Evolutionary conservation across 2,888 invertebrate genomes (phyloP), one percentile per base, ranked within the genome.

Genomic region (Platycheirus rosarum): DNA sequence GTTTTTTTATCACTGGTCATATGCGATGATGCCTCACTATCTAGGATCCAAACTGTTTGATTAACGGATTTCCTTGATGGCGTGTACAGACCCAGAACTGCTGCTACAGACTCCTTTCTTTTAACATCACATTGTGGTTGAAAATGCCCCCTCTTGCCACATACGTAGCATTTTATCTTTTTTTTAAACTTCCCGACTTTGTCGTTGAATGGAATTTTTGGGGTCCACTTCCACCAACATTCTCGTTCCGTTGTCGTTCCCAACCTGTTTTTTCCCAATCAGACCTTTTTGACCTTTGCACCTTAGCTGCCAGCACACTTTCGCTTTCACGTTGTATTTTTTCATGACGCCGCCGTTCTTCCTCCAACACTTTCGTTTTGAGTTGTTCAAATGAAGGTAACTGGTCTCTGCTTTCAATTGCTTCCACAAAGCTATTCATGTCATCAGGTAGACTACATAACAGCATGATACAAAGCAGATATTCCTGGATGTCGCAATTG

Each of bases 11-110:
- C 46, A 40, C 42, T 26, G 20, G 37, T 40, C 16, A 66, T 51
- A 18, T 66, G 66, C 6, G 26, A 40, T 1, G 51, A 51, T n/a
- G 66, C 26, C 13, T 53, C 66, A 29, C 66, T 66, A 51, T 66
- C 66, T 1, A 51, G 13, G 29, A 35, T 13, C 66, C 66, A 66
- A 48, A 48, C 48, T 8, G 23, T 48, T 48, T 48, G 48, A n/a
- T n/a, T n/a, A n/a, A n/a, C n/a, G n/a, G n/a, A n/a, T n/a, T n/a
- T n/a, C n/a, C n/a, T n/a, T n/a, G 11, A 46, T 48, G 48, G 0
- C 48, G 48, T 48, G 9, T 6, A 11, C 48, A 48, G 13, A 26
- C 48, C n/a, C 13, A 48, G 26, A 18, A 48, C 48, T 26, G 48
- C 48, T 6, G 48, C 48, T 48, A 48, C 48, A 14, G 42, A 42